A percentile compares a stretch with the other conserved stretches of the same genome.
These are phyloP conservation scores for Cichladusa arquata DNA, from an alignment of 2,113 vertebrate genomes.

Conservation along the genomic window DNA sequence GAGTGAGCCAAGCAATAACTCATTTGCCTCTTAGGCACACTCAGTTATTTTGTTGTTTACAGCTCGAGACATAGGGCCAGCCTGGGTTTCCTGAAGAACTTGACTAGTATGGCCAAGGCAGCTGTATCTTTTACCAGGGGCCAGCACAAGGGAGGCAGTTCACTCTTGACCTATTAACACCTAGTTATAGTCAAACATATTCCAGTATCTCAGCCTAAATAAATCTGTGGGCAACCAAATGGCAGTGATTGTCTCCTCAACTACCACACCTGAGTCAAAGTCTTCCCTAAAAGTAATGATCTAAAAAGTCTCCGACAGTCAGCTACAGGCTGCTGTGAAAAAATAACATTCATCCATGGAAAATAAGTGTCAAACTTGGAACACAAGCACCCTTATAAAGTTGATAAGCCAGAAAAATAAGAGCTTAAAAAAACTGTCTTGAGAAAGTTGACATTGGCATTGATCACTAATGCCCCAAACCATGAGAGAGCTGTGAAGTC, in stretches of 20 bases:
- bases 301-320: background rate
- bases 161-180: background rate
- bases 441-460: background rate
- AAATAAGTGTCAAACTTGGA: background rate
- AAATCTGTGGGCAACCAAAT: background rate
- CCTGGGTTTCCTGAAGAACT: background rate
- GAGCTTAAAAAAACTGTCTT: background rate
- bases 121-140: background rate
- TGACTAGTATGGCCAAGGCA: background rate
- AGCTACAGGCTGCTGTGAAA: background rate
- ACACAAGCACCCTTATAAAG: background rate
- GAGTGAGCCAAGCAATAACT: background rate
- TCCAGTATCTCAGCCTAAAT: background rate
- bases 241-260: background rate
- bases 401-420: background rate
- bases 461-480: background rate
- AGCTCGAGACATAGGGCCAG: background rate
- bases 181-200: background rate
- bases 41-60: background rate
- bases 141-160: background rate
- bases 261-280: background rate
- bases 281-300: background rate
- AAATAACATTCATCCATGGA: background rate
- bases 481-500: background rate
- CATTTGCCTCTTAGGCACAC: background rate